Evolutionary conservation across 2,797 vertebrate genomes (phyloP), one percentile per base, ranked within the genome.

Genomic region (Antennarius maculatus): DNA sequence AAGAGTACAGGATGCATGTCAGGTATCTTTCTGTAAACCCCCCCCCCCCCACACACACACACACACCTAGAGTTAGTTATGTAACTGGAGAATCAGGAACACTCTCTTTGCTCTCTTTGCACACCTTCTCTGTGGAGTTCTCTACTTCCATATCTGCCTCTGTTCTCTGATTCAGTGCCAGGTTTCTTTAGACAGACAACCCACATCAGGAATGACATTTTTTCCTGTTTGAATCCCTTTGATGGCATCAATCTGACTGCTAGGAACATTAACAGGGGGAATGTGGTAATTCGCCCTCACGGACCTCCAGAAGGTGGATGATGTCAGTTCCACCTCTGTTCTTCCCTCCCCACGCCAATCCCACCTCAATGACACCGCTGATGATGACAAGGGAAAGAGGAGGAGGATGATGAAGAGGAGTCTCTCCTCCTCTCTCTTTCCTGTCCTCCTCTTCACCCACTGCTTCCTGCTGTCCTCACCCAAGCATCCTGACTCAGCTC

Each of bases 241-340:
- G 52, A 66, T 52, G 61, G 37, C 16, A 54, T 18, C 43, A 41
- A 54, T 42, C 7, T 54, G 66, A 61, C 45, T 54, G 53, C 61
- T 52, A 47, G 60, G 52, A 60, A 49, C 52, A 67, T 62, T 27
- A 34, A 37, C 55, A 47, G 39, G n/a, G 42, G 54, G 42, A 69
- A 50, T 43, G 76, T 65, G 16, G 65, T 54, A 49, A 70, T 18
- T 63, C 71, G 5, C 76, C 50, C 77, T 80, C 71, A 52, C 62
- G 65, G 49, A 80, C 65, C 72, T 75, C 65, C 64, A 75, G 77
- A 77, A 87, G 74, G 87, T 81, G 90, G 92, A 88, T 91, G 85
- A 91, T 87, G 92, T 93, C 92, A 91, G 86, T 90, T 88, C 92
- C 88, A 88, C 88, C 89, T 84, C 80, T 76, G 56, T 57, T 71